phyloP scores from a whole-genome alignment of 2,888 invertebrate genomes.

The Orthosia gracilis region DNA sequence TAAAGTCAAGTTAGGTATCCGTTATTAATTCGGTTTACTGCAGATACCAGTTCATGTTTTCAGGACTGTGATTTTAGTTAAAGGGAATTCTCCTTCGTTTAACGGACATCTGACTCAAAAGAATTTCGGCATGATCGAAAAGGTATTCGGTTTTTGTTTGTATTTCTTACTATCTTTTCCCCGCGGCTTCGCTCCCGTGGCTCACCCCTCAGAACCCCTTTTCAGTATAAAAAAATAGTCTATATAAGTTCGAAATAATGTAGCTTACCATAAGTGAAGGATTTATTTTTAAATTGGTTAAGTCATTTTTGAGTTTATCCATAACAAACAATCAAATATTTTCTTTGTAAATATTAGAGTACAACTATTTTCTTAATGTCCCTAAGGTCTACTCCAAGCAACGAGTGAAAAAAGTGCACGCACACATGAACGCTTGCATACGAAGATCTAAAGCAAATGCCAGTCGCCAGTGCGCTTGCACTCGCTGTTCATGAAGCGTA shows the following conservation, averaged over 20 bases:
- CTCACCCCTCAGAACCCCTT: too few relatives aligned
- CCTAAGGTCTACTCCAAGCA: not conserved
- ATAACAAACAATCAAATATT: too few relatives aligned
- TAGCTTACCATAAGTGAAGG: too few relatives aligned
- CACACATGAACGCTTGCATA: not conserved
- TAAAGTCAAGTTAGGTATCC: not conserved
- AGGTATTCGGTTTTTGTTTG: not conserved
- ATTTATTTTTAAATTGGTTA: too few relatives aligned
- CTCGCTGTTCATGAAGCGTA: not conserved
- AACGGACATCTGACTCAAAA: not conserved
- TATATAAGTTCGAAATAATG: too few relatives aligned
- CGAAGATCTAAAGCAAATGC: not conserved
- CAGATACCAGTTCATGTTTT: not conserved
- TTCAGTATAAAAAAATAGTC: too few relatives aligned
- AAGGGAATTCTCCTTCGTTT: not conserved
- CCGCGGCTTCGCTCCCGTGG: too few relatives aligned
- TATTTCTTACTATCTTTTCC: too few relatives aligned
- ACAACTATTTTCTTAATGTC: too few relatives aligned
- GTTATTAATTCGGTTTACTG: not conserved
- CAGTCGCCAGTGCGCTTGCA: not conserved
- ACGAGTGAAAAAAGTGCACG: not conserved
- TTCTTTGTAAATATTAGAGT: too few relatives aligned
- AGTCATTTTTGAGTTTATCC: too few relatives aligned
- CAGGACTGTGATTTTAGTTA: not conserved
- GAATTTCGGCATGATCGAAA: not conserved